A percentile compares a stretch with the other conserved stretches of the same genome.
Evolutionary conservation across 2,113 vertebrate species (phyloP).

Genomic region (Cyanoramphus novaezelandiae): DNA sequence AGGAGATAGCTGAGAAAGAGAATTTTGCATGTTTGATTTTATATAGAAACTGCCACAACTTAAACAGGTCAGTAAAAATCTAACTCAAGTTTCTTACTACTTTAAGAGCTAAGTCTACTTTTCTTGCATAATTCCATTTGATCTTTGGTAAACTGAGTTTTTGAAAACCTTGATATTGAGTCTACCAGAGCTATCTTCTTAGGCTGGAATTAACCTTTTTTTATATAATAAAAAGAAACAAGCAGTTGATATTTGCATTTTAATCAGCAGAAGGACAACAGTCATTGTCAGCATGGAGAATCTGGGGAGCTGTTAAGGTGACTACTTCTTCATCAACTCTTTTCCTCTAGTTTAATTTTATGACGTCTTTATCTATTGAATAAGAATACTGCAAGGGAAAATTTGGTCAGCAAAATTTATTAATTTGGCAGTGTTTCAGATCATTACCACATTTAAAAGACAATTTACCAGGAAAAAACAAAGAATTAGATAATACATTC

Average conservation of each 20-base stretch:
- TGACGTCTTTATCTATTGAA: not conserved
- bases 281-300: not conserved
- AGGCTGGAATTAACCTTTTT: not conserved
- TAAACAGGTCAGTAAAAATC: not conserved
- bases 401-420: not conserved
- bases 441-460: constrained; percentile 17
- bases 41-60: not conserved
- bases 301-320: not conserved
- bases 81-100: not conserved
- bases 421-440: constrained; percentile 23
- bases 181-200: not conserved
- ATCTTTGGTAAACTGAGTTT: not conserved
- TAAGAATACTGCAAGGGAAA: not conserved
- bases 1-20: not conserved
- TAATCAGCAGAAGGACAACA: not conserved
- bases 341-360: not conserved
- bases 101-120: not conserved
- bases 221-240: not conserved
- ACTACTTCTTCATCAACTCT: not conserved
- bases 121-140: not conserved
- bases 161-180: not conserved
- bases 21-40: not conserved
- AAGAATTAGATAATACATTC: constrained; percentile 21
- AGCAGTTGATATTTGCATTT: not conserved
- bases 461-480: not conserved